Evolutionary conservation across 2,888 invertebrate genomes (phyloP), one percentile per base, ranked within the genome.

Genomic region (Stenurella melanura): DNA sequence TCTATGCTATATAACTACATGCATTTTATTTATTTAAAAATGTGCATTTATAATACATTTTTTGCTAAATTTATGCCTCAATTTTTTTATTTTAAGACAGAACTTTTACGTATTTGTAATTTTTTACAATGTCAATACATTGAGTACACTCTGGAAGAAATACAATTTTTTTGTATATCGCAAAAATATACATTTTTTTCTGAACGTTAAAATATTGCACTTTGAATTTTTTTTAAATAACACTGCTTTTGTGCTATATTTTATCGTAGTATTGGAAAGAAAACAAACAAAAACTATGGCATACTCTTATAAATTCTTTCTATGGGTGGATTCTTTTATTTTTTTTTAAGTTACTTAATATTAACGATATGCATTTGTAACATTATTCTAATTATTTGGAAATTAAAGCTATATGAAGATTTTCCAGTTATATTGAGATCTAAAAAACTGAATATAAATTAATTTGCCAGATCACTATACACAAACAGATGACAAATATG

Each of bases 91-190:
- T 78, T 80, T 79, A 84, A 84, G 84, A 84, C 83, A 83, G 84
- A 83, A 76, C 50, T 80, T 83, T 88, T 88, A 88, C 88, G 88
- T 89, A 88, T 88, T 83, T 83, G 82, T 86, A 83, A 85, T 86
- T 85, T 86, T 88, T 88, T 89, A 88, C 88, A 88, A 87, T 88
- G 88, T 86, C 83, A 74, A 83, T 87, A 88, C 88, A 88, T 87
- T 88, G 87, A 87, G 83, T 87, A 87, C 85, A 86, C 83, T 78
- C 85, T 88, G 87, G 88, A 88, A 88, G 87, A 87, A 87, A 85
- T 86, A 86, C 85, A 57, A 86, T 84, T 83, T 82, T 26, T 83
- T 85, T 85, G 83, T 85, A 84, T 85, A 85, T 87, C 86, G 86
- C 86, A 85, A 86, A 87, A 88, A 87, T 86, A 88, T 87, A 88